Evolutionary conservation across 2,888 invertebrate species (phyloP), one percentile per base, ranked within the genome.

Genomic region (Philopedon plagiatum): DNA sequence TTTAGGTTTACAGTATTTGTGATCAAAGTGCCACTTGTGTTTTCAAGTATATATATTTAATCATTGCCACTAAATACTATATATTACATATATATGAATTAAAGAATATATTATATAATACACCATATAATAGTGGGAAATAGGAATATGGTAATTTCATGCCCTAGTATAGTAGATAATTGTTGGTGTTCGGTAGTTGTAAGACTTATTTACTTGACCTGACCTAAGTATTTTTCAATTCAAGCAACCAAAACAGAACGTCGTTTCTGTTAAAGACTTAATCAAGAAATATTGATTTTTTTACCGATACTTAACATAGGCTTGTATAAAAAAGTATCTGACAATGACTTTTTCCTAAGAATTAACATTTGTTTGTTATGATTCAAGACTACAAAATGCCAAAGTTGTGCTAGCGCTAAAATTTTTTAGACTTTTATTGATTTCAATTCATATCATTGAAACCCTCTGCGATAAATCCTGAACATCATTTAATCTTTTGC

Each of bases 21-120:
- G 91, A 91, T 91, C 89, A 89, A 91, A 91, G 91, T 91, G 91
- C 91, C 91, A 91, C 91, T 91, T 91, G 90, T 90, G 90, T 90
- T 91, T 78, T 90, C 89, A 90, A 90, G 85, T 86, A 86, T 63
- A 76, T 65, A 75, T 79, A 84, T 80, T 80, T 83, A 83, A 83
- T 83, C 83, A 81, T 82, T 88, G 84, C 84, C 84, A 84, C 83
- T 83, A 81, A 84, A 81, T 68, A 84, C 81, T 84, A 84, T 85
- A 84, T 84, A 85, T 83, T 84, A 85, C 81, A 82, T 83, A 84
- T 83, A 83, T 81, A 84, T 75, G 76, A 80, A 78, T 79, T 80
- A 80, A 82, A 82, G 81, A 81, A 80, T 83, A 82, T 83, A 83
- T 83, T 81, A 82, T 84, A 83, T 83, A 78, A 82, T 81, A 64